Evolutionary conservation across 2,113 vertebrate species (phyloP), one percentile per base, ranked within the genome.

Genomic region (Neopipo cinnamomea): DNA sequence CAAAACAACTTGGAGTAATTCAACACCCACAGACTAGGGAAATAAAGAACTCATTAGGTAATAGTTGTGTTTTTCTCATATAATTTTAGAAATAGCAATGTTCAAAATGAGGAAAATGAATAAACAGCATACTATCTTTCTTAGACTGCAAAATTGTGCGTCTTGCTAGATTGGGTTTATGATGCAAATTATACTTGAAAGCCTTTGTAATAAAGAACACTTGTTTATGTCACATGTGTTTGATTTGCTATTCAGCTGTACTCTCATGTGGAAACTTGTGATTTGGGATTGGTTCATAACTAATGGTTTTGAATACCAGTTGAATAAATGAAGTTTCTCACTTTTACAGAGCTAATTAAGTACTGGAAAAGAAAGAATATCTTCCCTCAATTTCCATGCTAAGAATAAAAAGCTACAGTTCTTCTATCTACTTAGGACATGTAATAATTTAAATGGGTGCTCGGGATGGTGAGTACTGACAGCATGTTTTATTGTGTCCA

Each of bases 231-330:
- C 93, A 96, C 66, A 12, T 97, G 95, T 90, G 52, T 96, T 97
- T 97, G 85, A 97, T 98, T 98, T 97, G 77, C 74, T 97, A 46
- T 86, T 89, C 71, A 93, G 73, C 76, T 80, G 47, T 86, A 97
- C 61, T 96, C 90, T 87, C 96, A 86, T 83, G 44, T 62, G 66
- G 52, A 93, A 95, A 89, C 55, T 94, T 95, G 42, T 88, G 87
- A 96, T 89, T 91, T 94, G 56, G 81, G 67, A 94, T 95, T 84
- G 90, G 73, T 95, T 94, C 83, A 80, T 92, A 91, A 88, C 86
- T 89, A 97, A 92, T 80, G 55, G 24, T 37, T 66, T 88, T 93
- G 65, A 31, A 96, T 88, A 86, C 16, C 76, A 89, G 79, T 92
- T 95, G 59, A 89, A 93, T 85, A 91, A 97, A 94, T 74, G 61